Percentiles rank a stretch among this genome's conserved stretches.
Evolutionary conservation across 2,113 vertebrate genomes (phyloP).

Genomic region (Ammospiza nelsoni): DNA sequence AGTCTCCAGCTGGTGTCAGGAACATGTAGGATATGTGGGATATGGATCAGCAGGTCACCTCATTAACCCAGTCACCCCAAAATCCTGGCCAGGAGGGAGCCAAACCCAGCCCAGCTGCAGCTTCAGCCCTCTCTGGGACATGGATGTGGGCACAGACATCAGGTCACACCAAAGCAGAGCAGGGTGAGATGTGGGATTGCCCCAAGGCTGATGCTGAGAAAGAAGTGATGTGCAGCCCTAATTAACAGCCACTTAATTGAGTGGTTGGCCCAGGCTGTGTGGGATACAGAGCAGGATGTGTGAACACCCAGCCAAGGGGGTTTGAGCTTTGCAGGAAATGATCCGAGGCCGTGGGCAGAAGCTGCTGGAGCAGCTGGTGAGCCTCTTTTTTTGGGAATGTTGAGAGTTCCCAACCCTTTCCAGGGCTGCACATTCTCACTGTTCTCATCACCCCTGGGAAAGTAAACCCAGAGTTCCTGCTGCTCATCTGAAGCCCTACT

Average conservation of each 20-base stretch:
- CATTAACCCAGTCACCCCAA: not conserved
- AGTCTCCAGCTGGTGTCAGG: accelerated
- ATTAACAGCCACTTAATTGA: not conserved
- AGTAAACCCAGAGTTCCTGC: not conserved
- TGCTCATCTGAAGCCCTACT: not conserved
- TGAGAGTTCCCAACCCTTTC: not conserved
- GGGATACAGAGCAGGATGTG: not conserved
- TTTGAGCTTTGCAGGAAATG: not conserved
- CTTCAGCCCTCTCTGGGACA: not conserved
- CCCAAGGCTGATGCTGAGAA: not conserved
- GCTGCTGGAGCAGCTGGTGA: not conserved
- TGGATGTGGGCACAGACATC: accelerated
- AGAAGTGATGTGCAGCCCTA: accelerated
- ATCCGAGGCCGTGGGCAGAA: not conserved
- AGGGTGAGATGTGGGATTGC: not conserved
- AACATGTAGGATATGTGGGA: not conserved
- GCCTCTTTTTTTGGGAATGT: not conserved
- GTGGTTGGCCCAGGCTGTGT: not conserved
- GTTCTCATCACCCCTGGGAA: not conserved
- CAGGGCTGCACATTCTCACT: not conserved
- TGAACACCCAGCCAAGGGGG: accelerated
- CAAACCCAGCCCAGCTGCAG: not conserved
- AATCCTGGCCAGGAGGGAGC: not conserved
- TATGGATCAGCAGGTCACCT: not conserved
- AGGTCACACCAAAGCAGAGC: not conserved